phyloP scores from a whole-genome alignment of 2,888 invertebrate species.

The Brachynemurus nebulosus region DNA sequence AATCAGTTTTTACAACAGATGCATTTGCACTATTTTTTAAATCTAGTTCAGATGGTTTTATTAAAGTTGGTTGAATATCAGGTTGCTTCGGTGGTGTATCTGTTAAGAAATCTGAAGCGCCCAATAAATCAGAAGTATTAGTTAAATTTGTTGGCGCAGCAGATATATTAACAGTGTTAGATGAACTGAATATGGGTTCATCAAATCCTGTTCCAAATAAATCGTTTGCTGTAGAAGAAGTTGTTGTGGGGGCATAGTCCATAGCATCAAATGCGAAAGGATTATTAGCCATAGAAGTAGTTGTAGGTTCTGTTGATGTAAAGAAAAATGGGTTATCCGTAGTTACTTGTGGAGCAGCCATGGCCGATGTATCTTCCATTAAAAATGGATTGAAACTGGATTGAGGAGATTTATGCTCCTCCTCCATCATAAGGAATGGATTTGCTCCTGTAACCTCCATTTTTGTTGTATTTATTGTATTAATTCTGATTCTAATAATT shows the following conservation, averaged over 20 bases:
- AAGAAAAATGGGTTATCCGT: constrained; percentile 57
- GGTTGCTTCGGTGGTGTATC: constrained; percentile 25
- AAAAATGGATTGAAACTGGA: constrained; percentile 56
- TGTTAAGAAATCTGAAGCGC: constrained; percentile 28
- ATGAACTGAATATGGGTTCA: constrained; percentile 9
- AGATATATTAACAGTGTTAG: too few relatives aligned
- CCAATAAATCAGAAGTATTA: constrained; percentile 11
- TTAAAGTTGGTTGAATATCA: background rate
- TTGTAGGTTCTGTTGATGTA: constrained; percentile 28
- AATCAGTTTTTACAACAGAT: constrained; percentile 5
- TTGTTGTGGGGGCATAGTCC: constrained; percentile 26
- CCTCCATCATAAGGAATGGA: constrained; percentile 66
- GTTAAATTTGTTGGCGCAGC: constrained; percentile 3
- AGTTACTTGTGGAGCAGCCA: background rate
- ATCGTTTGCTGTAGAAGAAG: constrained; percentile 4
- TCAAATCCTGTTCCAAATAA: constrained; percentile 11
- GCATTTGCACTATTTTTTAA: constrained; percentile 28
- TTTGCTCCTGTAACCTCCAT: constrained; percentile 50
- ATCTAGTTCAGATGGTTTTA: constrained; percentile 30
- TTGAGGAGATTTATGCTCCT: constrained; percentile 38
- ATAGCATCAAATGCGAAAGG: constrained; percentile 45
- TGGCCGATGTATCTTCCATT: constrained; percentile 32
- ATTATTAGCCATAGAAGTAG: constrained; percentile 37
- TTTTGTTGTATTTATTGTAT: constrained; percentile 28
- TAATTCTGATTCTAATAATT: constrained; percentile 64